Conservation (phyloP, 1,140 invertebrate species). For the Drosophila ohnishii region DNA sequence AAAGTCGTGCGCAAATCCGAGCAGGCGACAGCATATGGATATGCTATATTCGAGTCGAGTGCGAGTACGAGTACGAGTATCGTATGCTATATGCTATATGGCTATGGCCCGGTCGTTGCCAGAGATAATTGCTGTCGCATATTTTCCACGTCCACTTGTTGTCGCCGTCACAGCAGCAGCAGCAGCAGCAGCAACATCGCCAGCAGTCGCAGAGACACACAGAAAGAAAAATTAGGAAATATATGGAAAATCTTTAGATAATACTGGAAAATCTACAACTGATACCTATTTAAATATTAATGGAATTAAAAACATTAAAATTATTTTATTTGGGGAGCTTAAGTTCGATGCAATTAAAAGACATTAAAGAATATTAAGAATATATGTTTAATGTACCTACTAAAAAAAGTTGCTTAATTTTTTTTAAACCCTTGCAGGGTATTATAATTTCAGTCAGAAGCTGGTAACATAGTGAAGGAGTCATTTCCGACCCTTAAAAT, state of each 20-base stretch:
- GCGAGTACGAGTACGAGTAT: background rate
- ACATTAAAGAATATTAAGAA: too few relatives aligned
- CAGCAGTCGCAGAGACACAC: background rate
- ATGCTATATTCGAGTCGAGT: constrained; percentile 7
- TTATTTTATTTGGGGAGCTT: too few relatives aligned
- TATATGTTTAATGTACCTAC: too few relatives aligned
- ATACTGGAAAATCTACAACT: background rate
- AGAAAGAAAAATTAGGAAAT: background rate
- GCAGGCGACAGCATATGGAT: constrained; percentile 67
- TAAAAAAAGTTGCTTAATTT: too few relatives aligned
- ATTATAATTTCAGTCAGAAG: too few relatives aligned
- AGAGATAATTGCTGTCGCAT: constrained; percentile 78
- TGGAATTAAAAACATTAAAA: too few relatives aligned
- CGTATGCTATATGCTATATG: constrained; percentile 44
- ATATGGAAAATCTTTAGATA: too few relatives aligned
- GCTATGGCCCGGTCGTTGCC: constrained; percentile 35
- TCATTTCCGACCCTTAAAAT: too few relatives aligned
- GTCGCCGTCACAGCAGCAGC: constrained; percentile 35
- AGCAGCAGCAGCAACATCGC: constrained; percentile 24
- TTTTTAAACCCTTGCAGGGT: too few relatives aligned
- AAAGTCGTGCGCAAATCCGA: constrained; percentile 75
- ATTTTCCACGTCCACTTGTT: constrained; percentile 76
- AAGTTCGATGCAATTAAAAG: too few relatives aligned
- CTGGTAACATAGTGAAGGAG: too few relatives aligned
- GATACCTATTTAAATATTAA: background rate